These are phyloP conservation scores for Diglossa brunneiventris DNA, from an alignment of 2,113 vertebrate genomes.

Conservation along the genomic window DNA sequence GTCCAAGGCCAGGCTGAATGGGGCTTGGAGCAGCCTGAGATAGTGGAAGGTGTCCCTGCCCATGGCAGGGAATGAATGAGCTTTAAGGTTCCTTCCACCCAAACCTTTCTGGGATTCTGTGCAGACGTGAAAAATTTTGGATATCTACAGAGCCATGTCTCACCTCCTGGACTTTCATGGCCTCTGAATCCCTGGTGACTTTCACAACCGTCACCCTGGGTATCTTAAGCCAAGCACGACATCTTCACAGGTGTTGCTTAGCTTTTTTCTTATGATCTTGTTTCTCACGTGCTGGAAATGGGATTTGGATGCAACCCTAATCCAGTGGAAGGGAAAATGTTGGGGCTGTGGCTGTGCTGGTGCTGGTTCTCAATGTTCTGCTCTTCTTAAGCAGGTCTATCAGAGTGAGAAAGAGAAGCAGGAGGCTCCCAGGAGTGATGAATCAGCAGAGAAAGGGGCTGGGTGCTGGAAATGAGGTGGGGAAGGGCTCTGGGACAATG, in stretches of 20 bases:
- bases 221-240: background rate
- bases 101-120: background rate
- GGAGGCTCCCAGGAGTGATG: background rate
- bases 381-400: background rate
- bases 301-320: background rate
- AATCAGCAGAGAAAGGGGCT: background rate
- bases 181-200: background rate
- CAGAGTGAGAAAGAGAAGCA: background rate
- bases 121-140: background rate
- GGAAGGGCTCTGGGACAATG: background rate
- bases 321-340: background rate
- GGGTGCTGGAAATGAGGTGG: background rate
- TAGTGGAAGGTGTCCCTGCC: background rate
- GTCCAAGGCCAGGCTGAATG: accelerated
- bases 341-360: background rate
- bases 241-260: background rate
- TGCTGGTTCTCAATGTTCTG: background rate
- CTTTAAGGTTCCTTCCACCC: background rate
- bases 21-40: background rate
- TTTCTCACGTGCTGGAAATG: accelerated
- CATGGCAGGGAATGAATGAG: background rate
- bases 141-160: background rate
- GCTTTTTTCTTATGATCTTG: background rate
- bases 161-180: background rate
- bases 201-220: background rate